Percentiles rank a stretch among this genome's conserved stretches.
phyloP scores from a whole-genome alignment of 2,797 vertebrate genomes.

The Hypotaenidia okinawae region DNA sequence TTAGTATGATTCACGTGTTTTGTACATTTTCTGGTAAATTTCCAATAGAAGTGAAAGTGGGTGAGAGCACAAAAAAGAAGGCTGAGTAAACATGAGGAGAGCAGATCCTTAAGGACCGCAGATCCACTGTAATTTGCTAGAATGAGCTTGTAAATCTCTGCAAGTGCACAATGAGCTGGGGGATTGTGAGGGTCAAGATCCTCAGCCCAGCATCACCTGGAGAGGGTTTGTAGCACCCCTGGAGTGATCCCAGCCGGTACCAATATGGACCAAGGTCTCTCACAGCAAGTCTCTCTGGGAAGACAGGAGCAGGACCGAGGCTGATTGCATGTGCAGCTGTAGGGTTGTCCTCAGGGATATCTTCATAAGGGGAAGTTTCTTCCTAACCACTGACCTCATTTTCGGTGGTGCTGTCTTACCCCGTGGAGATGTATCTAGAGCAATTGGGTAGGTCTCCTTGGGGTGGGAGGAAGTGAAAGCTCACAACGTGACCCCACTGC shows the following conservation, averaged over 20 bases:
- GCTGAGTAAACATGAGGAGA: slow-evolving; percentile 56
- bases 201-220: background rate
- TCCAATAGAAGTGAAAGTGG: slow-evolving; percentile 64
- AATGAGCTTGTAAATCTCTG: slow-evolving; percentile 18
- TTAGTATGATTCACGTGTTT: slow-evolving; percentile 67
- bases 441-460: background rate
- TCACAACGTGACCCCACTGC: background rate
- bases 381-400: background rate
- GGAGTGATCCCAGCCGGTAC: background rate
- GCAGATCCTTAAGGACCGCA: slow-evolving; percentile 21
- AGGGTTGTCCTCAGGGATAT: background rate
- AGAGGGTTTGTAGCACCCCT: background rate
- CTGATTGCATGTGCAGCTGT: background rate
- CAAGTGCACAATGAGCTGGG: background rate
- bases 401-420: background rate
- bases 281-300: background rate
- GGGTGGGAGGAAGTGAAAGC: background rate
- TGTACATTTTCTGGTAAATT: slow-evolving; percentile 63
- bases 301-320: background rate
- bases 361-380: background rate
- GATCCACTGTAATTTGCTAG: background rate
- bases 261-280: background rate
- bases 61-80: slow-evolving; percentile 20
- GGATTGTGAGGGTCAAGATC: background rate
- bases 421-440: background rate